Evolutionary conservation across 2,888 invertebrate genomes (phyloP).

Genomic region (Trypoxylon attenuatum): DNA sequence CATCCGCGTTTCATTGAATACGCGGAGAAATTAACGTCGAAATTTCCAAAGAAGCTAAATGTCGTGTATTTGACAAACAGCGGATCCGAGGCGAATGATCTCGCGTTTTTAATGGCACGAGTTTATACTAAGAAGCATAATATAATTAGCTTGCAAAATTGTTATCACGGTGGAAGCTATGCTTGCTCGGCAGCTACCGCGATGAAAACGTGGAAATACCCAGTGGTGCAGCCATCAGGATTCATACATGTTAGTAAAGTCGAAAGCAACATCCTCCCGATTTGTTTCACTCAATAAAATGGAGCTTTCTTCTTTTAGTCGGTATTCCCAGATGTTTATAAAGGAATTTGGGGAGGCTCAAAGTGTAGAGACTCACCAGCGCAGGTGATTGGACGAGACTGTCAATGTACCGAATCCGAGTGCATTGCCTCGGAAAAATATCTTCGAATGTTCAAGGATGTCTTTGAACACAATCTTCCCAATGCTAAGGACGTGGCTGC

Average conservation of each 20-base stretch:
- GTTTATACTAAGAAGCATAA: slow-evolving; percentile 90
- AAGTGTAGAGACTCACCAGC: slow-evolving; percentile 91
- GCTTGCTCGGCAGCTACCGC: slow-evolving; percentile 89
- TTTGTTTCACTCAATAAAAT: too few relatives aligned
- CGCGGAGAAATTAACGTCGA: slow-evolving; percentile 85
- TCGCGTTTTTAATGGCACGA: slow-evolving; percentile 91
- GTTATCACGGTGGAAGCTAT: slow-evolving; percentile 94
- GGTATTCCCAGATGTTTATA: slow-evolving; percentile 94
- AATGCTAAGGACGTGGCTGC: slow-evolving; percentile 86
- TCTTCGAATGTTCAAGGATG: slow-evolving; percentile 86
- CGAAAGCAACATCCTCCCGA: too few relatives aligned
- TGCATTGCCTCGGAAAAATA: slow-evolving; percentile 89
- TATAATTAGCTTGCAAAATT: slow-evolving; percentile 89
- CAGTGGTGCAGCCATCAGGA: slow-evolving; percentile 81
- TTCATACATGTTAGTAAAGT: slow-evolving; percentile 82
- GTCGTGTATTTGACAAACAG: slow-evolving; percentile 96
- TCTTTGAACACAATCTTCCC: slow-evolving; percentile 86
- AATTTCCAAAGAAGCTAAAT: slow-evolving; percentile 90
- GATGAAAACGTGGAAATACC: slow-evolving; percentile 86
- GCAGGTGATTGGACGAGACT: slow-evolving; percentile 80
- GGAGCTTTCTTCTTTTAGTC: too few relatives aligned
- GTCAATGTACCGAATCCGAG: slow-evolving; percentile 78
- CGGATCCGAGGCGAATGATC: slow-evolving; percentile 97
- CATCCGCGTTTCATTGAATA: slow-evolving; percentile 95
- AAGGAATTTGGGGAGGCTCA: slow-evolving; percentile 92